phyloP scores from a whole-genome alignment of 2,888 invertebrate genomes.

The Dromius quadrimaculatus region DNA sequence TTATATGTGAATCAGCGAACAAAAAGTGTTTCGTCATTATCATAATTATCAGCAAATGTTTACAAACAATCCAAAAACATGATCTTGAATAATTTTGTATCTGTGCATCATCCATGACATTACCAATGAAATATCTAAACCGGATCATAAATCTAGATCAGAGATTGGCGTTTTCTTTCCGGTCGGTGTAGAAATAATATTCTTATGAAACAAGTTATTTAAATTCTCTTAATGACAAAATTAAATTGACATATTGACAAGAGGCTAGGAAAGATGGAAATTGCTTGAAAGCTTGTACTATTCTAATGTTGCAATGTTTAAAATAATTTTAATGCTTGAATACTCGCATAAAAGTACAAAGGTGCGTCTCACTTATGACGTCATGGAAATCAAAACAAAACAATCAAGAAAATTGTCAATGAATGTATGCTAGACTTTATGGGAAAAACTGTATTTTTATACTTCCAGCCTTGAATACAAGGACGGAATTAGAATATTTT shows the following conservation, averaged over 20 bases:
- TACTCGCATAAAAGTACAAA: neutral
- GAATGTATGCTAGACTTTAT: neutral
- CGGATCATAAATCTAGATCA: conserved; percentile 1
- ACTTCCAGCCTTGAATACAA: conserved; percentile 7
- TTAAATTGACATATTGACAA: too few species aligned
- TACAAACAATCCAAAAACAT: neutral
- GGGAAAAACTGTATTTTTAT: conserved; percentile 3
- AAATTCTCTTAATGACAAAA: too few species aligned
- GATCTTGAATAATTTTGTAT: neutral
- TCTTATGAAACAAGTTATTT: too few species aligned
- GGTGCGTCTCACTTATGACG: neutral
- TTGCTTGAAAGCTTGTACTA: too few species aligned
- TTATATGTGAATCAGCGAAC: too few species aligned
- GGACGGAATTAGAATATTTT: too few species aligned
- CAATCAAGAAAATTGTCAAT: neutral
- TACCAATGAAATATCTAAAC: conserved; percentile 1
- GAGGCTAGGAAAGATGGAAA: too few species aligned
- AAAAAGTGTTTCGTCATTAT: too few species aligned
- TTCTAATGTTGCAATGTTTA: too few species aligned
- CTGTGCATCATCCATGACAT: neutral
- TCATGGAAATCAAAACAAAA: neutral
- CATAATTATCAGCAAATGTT: neutral
- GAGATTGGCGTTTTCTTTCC: neutral
- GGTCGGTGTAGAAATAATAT: too few species aligned
- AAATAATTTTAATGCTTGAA: too few species aligned